phyloP scores from a whole-genome alignment of 2,113 vertebrate species.

The Cichladusa arquata region DNA sequence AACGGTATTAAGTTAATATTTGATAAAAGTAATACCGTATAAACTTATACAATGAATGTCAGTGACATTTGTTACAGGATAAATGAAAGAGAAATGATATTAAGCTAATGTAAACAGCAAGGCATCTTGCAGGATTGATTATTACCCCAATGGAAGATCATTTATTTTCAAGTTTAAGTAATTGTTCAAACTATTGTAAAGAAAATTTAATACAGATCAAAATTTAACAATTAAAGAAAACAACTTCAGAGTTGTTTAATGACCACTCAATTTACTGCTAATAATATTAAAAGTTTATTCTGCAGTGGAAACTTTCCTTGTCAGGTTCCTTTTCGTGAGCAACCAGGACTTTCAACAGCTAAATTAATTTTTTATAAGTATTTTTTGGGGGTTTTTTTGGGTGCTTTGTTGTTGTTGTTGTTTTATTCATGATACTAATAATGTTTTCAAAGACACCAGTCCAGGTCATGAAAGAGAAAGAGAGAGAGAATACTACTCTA shows the following conservation, averaged over 20 bases:
- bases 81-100: slow-evolving; percentile 12
- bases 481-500: background rate
- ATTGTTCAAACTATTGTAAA: background rate
- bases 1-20: background rate
- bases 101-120: slow-evolving; percentile 3
- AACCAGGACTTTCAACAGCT: background rate
- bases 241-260: background rate
- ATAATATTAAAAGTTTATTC: background rate
- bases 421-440: background rate
- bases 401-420: background rate
- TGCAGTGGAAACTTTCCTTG: background rate
- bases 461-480: background rate
- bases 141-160: background rate
- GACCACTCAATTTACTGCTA: background rate
- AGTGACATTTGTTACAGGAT: background rate
- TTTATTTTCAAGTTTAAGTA: slow-evolving; percentile 26
- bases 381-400: fast-evolving
- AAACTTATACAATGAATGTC: background rate
- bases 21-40: background rate
- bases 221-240: background rate
- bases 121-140: background rate
- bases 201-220: background rate
- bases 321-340: background rate
- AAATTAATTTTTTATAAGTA: background rate
- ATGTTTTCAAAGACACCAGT: background rate